Base-by-base conservation (phyloP, 1,140 invertebrate genomes). In the Centruroides sculpturatus region DNA sequence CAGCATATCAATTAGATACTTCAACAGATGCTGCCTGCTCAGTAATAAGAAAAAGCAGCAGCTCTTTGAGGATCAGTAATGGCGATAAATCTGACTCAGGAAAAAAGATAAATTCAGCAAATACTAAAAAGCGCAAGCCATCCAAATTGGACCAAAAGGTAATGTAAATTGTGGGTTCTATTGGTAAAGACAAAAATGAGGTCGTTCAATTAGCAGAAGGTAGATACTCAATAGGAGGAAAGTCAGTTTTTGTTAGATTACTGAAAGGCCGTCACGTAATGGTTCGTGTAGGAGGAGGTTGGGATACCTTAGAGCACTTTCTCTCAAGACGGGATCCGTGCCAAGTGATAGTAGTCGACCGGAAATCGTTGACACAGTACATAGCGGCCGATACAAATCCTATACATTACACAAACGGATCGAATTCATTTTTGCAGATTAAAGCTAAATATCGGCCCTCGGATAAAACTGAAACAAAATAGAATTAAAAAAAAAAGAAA, bases 241-340 rank as follows among this genome's bases (percentile, higher is more conserved):
- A 84, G 66, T 87, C 85, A 67, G 85, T 88, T 46, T 88, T 88
- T 70, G 81, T 86, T 34, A 72, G 84, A 70, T 51, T 56, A 13
- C 75, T 91, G 68, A 89, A 89, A 71, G 86, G 86, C 54, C 79
- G 83, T 52, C 87, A 90, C 73, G 91, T 92, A 77, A 95, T 94
- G 90, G 91, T 95, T 10, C 81, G 92, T 68, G 89, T 94, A 23
- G 91, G 90, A 52, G 91, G 90, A 41, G 78, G 89, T 52, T 93
- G 89, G 90, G 88, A 93, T 74, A 93, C 90, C 9, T 76, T 95
- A 69, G 87, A 92, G 70, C 88, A 93, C 75, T 95, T 92, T 75
- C 78, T 94, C 69, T 81, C 86, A 69, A 83, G 86, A 60, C 89
- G 92, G 76, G 89, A 93, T 73, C 89, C 90, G 51, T 92, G 87